A percentile compares a stretch with the other conserved stretches of the same genome.
Evolutionary conservation across 2,113 vertebrate species (phyloP).

Genomic region (Sinocyclocheilus rhinocerous): DNA sequence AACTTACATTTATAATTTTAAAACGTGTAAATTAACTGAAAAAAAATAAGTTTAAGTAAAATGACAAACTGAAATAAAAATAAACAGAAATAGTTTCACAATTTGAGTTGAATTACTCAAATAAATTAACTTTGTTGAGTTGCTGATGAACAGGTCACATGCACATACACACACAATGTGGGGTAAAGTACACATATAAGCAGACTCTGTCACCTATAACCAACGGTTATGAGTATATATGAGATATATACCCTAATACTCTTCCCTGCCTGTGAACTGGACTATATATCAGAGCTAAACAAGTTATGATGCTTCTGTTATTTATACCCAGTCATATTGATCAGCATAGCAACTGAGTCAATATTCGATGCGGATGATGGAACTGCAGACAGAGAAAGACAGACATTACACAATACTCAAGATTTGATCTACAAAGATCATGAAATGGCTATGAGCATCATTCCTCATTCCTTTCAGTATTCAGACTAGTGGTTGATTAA

Average conservation of each 20-base stretch:
- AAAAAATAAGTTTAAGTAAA: no score
- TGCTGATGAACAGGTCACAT: no score
- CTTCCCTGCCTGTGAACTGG: background rate
- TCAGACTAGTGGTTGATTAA: background rate
- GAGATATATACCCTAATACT: background rate
- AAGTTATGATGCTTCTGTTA: background rate
- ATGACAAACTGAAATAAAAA: no score
- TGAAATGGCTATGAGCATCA: background rate
- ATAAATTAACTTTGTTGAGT: no score
- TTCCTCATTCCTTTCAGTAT: background rate
- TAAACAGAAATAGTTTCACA: no score
- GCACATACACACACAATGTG: background rate
- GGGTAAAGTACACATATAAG: no score
- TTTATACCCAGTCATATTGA: background rate
- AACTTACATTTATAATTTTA: no score
- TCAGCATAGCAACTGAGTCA: background rate
- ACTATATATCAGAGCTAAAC: background rate
- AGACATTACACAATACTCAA: background rate
- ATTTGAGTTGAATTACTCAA: no score
- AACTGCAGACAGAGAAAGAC: background rate
- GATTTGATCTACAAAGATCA: background rate
- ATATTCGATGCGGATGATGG: background rate
- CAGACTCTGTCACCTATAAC: no score
- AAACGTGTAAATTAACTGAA: no score
- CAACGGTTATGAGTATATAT: background rate